phyloP scores from a whole-genome alignment of 2,797 vertebrate species.

The Poeciliopsis gracilis region DNA sequence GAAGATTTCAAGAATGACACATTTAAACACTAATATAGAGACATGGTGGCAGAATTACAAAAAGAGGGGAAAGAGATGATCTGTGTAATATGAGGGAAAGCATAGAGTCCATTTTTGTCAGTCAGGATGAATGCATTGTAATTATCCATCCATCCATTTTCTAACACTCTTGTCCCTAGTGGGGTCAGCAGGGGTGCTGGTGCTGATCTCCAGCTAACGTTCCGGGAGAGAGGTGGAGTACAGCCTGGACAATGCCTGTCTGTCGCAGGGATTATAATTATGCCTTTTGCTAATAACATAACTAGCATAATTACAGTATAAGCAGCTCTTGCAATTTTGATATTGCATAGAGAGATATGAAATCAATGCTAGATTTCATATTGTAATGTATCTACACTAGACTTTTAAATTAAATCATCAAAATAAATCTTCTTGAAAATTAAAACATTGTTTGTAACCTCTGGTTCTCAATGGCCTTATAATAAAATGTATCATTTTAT shows the following conservation, averaged over 20 bases:
- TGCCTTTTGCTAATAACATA: neutral
- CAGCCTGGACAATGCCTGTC: no score
- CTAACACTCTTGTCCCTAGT: no score
- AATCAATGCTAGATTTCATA: neutral
- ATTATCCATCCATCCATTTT: neutral
- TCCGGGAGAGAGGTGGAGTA: no score
- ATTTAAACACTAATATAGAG: neutral
- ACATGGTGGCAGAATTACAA: neutral
- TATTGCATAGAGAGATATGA: neutral
- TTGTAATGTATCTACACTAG: neutral
- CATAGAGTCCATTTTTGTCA: no score
- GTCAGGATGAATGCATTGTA: neutral
- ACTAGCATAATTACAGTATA: neutral
- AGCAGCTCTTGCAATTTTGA: neutral
- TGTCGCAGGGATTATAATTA: no score
- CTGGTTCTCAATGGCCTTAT: neutral
- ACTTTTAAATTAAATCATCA: neutral
- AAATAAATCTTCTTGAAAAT: neutral
- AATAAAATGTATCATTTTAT: neutral
- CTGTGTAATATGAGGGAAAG: no score
- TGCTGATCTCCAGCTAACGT: no score
- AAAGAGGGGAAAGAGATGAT: neutral
- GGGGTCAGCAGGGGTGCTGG: no score
- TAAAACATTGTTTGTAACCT: neutral
- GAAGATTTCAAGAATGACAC: neutral